Percentiles rank a stretch among this genome's conserved stretches.
Evolutionary conservation across 1,140 invertebrate species (phyloP).

Genomic region (Andricus grossulariae): DNA sequence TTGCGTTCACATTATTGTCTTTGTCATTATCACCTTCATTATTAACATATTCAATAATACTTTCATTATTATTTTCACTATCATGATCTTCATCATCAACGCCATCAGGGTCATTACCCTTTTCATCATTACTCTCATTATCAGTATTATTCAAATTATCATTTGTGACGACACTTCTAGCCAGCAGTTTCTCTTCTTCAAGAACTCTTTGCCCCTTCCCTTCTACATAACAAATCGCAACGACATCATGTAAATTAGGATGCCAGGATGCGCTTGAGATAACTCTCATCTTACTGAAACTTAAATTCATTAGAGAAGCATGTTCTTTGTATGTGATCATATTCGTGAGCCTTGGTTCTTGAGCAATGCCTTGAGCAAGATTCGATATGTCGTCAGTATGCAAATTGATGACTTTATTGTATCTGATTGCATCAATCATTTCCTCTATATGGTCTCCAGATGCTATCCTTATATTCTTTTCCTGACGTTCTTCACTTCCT

Average conservation of each 20-base stretch:
- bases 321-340: conserved; percentile 74
- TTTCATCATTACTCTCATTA: neutral
- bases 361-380: conserved; percentile 58
- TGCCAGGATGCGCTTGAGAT: conserved; percentile 81
- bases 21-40: neutral
- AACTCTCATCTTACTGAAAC: conserved; percentile 76
- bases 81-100: neutral
- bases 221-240: conserved; percentile 80
- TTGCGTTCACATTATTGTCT: neutral
- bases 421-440: conserved; percentile 70
- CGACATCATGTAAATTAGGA: conserved; percentile 77
- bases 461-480: neutral
- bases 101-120: neutral
- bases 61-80: conserved; percentile 2
- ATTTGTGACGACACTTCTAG: neutral
- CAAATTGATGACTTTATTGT: conserved; percentile 80
- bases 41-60: neutral
- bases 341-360: conserved; percentile 46
- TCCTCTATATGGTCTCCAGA: conserved; percentile 38
- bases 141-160: neutral
- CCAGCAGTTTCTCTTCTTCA: neutral
- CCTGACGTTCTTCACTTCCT: conserved; percentile 34
- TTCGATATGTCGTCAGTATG: conserved; percentile 79
- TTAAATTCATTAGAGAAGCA: conserved; percentile 76
- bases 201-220: conserved; percentile 14